Evolutionary conservation across 2,113 vertebrate species (phyloP), one percentile per base, ranked within the genome.

Genomic region (Meriones unguiculatus): DNA sequence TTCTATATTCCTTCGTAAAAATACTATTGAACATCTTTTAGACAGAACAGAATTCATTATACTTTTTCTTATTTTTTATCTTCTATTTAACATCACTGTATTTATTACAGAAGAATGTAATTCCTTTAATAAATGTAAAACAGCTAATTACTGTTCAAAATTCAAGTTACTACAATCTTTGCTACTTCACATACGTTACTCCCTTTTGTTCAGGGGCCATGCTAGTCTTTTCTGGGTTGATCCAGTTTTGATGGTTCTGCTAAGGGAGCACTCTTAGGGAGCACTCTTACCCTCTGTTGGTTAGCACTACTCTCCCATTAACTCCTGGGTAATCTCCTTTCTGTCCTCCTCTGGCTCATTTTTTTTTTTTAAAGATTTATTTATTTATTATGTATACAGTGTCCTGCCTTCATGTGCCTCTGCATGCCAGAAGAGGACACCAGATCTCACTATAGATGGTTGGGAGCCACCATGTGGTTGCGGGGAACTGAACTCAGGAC

Each of bases 61-160:
- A 18, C 76, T 91, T 80, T 89, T 92, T 77, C n/a, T 90, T 82
- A 54, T 65, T 95, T 87, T 22, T 87, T 64, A 14, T 92, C 65
- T 78, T 94, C 35, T 84, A 65, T 24, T 85, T 76, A 89, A 64
- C 46, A 35, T 15, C 4, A 93, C 7, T 95, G 20, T 70, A 59
- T 80, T 65, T 59, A 59, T 80, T 72, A 78, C 5, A 76, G 32
- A 88, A 91, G 10, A 91, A 93, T 90, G 46, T 93, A 41, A 88
- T 3, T 92, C 13, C 41, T 94, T 2, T 24, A 87, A 64, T 85
- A 96, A 93, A 41, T 38, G 5, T 57, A 87, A 95, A 95, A 92
- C 8, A 50, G 17, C 28, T 24, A 82, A 80, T 25, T 64, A 41
- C 57, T 84, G 59, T 64, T 62, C n/a, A 84, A 84, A 82, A 38